Conservation (phyloP, 2,113 vertebrate species). For the Nycticryphes semicollaris region DNA sequence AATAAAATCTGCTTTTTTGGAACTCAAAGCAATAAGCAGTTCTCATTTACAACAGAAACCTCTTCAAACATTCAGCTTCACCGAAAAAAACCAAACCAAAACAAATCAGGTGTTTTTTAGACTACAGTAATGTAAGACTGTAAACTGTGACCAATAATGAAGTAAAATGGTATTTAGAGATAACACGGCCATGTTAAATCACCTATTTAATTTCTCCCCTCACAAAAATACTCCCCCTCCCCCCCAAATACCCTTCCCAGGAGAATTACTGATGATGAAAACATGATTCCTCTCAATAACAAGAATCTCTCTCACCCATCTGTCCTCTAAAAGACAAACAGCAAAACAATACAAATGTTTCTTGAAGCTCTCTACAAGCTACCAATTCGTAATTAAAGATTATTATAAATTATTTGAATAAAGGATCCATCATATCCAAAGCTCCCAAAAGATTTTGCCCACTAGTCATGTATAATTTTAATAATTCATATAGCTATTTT, state of each 20-base stretch:
- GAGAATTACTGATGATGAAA: background rate
- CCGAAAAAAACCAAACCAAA: background rate
- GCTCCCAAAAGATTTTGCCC: background rate
- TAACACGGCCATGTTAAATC: background rate
- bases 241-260: no score
- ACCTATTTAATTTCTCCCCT: background rate
- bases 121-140: background rate
- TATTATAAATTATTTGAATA: background rate
- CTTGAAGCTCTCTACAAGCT: background rate
- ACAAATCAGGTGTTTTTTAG: background rate
- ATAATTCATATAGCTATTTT: background rate
- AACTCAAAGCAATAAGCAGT: background rate
- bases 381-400: background rate
- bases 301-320: background rate
- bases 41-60: background rate
- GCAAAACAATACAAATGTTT: background rate
- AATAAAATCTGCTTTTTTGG: background rate
- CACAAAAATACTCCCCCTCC: background rate
- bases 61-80: background rate
- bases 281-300: background rate
- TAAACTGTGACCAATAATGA: background rate
- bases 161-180: background rate
- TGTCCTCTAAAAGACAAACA: background rate
- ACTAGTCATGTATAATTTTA: background rate
- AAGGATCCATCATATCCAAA: background rate